These are phyloP conservation scores for Allacma fusca DNA, from an alignment of 2,888 invertebrate genomes.

Conservation along the genomic window DNA sequence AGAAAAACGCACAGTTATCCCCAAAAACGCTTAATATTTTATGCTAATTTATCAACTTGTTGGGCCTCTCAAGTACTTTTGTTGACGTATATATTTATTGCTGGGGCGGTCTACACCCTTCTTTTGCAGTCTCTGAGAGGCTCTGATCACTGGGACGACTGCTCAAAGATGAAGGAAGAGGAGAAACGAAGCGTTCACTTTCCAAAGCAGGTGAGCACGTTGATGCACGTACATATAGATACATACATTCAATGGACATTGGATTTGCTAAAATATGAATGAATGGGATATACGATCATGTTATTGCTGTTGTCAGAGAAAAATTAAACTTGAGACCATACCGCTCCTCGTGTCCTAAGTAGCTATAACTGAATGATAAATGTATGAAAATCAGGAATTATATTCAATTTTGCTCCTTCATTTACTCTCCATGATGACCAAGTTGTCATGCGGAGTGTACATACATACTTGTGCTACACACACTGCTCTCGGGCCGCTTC, in stretches of 20 bases:
- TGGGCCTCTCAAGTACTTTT: conserved; percentile 2
- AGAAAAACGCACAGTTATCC: neutral
- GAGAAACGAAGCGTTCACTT: neutral
- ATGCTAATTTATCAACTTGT: conserved; percentile 16
- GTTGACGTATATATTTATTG: conserved; percentile 12
- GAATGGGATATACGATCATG: neutral
- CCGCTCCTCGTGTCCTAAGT: neutral
- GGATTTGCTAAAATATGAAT: no score
- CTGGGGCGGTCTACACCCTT: neutral
- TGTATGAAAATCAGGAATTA: neutral
- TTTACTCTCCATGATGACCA: neutral
- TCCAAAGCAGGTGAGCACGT: neutral
- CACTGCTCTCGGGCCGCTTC: neutral
- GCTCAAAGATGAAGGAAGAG: neutral
- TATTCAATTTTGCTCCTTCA: conserved; percentile 7
- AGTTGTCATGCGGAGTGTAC: no score
- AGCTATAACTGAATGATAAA: conserved; percentile 6
- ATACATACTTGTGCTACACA: no score
- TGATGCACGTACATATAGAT: neutral
- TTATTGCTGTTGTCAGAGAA: neutral
- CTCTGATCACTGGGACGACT: no score
- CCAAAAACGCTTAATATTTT: conserved; percentile 1
- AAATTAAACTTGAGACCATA: neutral
- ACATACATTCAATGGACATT: neutral
- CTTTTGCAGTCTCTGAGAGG: neutral